These are phyloP conservation scores for Brachionichthys hirsutus DNA, from an alignment of 2,113 vertebrate genomes.

Conservation along the genomic window DNA sequence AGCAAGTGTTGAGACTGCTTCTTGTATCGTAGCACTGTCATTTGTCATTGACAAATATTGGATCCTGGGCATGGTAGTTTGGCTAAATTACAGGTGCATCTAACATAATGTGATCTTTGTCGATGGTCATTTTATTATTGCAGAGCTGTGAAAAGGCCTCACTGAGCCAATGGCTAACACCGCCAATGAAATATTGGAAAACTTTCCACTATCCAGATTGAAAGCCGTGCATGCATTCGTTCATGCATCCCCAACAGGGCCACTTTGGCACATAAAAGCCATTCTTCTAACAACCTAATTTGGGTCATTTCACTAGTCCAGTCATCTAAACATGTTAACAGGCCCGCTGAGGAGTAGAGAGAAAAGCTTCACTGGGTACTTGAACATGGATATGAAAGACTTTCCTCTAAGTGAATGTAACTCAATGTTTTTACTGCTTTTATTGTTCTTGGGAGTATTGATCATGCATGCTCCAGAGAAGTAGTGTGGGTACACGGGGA, in stretches of 20 bases:
- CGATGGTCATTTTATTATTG: constrained; percentile 26
- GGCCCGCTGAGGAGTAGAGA: constrained; percentile 56
- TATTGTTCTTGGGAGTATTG: neutral
- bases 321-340: constrained; percentile 68
- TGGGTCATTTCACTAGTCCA: constrained; percentile 65
- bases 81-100: constrained; percentile 30
- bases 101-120: constrained; percentile 14
- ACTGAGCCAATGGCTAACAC: constrained; percentile 54
- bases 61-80: constrained; percentile 10
- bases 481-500: neutral
- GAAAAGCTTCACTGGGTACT: constrained; percentile 39
- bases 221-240: constrained; percentile 56
- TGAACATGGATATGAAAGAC: constrained; percentile 34
- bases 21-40: constrained; percentile 9
- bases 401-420: constrained; percentile 37
- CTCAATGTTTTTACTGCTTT: no score
- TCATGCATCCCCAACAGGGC: constrained; percentile 50
- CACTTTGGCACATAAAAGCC: constrained; percentile 63
- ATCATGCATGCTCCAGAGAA: constrained; percentile 9
- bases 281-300: constrained; percentile 64
- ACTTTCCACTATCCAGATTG: constrained; percentile 56
- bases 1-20: no score
- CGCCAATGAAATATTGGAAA: constrained; percentile 70
- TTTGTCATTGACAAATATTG: constrained; percentile 37
- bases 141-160: constrained; percentile 27